Percentiles rank a stretch among this genome's conserved stretches.
These are phyloP conservation scores for Zoanthus sociatus DNA, from an alignment of 92 coral and sea anemone species.

Conservation along the genomic window DNA sequence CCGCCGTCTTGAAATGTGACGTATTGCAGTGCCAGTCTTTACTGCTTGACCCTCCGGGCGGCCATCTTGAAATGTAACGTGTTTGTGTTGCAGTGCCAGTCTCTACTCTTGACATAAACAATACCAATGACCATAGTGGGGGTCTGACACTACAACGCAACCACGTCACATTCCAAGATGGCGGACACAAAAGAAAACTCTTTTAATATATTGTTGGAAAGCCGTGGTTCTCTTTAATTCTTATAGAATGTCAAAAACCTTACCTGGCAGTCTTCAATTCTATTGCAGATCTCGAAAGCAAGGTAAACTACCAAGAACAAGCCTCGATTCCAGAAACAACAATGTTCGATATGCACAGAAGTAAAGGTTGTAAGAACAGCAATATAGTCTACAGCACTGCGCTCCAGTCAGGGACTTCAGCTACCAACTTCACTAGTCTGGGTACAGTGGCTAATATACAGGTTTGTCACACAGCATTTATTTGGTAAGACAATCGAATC, in stretches of 20 bases:
- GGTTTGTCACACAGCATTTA: not conserved
- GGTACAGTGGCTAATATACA: slow-evolving; percentile 69
- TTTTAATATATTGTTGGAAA: too few species aligned
- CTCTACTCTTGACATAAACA: too few species aligned
- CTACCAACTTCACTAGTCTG: slow-evolving; percentile 83
- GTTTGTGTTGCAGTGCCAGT: too few species aligned
- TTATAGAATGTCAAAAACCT: not conserved
- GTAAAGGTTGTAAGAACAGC: slow-evolving; percentile 70
- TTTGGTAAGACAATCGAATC: too few species aligned
- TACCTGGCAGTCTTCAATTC: not conserved
- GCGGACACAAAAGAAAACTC: too few species aligned
- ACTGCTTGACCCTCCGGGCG: too few species aligned
- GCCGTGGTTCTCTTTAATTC: not conserved
- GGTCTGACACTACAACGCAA: too few species aligned
- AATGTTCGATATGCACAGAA: slow-evolving; percentile 29
- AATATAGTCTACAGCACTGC: slow-evolving; percentile 69
- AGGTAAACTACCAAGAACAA: not conserved
- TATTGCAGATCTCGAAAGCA: slow-evolving; percentile 14
- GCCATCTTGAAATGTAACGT: too few species aligned
- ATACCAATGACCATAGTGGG: too few species aligned
- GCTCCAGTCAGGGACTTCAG: slow-evolving; percentile 55
- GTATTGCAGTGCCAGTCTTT: too few species aligned
- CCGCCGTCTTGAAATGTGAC: too few species aligned
- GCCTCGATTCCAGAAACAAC: slow-evolving; percentile 9
- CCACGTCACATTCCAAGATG: too few species aligned